Base-by-base conservation (phyloP, 2,797 vertebrate genomes). In the Aeoliscus strigatus region DNA sequence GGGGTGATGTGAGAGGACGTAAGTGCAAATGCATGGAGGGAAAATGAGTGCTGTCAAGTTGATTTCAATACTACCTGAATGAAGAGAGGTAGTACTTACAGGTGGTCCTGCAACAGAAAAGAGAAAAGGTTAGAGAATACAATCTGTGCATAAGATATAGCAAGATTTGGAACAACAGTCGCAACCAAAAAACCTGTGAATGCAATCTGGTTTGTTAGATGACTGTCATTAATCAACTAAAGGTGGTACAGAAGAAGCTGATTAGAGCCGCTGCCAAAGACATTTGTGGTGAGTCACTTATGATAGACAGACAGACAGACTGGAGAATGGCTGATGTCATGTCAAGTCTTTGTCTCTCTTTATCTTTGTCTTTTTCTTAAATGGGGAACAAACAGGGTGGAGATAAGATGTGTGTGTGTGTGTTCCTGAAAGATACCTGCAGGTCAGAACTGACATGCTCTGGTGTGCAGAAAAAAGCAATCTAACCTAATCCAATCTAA, bases 21-120 rank as follows among this genome's bases (percentile, higher is more conserved):
- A 18, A 12, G 9, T 26, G 12, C 35, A 25, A 42, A 12, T 36
- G 39, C 21, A 15, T 27, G 38, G n/a, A n/a, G n/a, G n/a, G n/a
- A n/a, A n/a, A 41, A 16, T 2, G n/a, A 8, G 3, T 6, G 3
- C 18, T 21, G 1, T 5, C 3, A 10, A 17, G 34, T 13, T 39
- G 14, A 34, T 40, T 56, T 32, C 11, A 13, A 71, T 74, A 83
- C 81, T 81, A 85, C 82, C 81, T 85, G 83, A 26, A 66, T 27
- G 23, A 62, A 67, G 66, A 24, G 61, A 33, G 55, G 57, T 35
- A 61, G 54, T 87, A 88, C 88, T 89, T 87, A 89, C 88, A 47
- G 88, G 84, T 52, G 63, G 52, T 56, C 88, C 88, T 89, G 84
- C 39, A 87, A 86, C 24, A 84, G 44, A 82, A 48, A 60, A 39